Conservation (phyloP, 2,888 invertebrate species). For the Scaptomyza cyrtandrae region DNA sequence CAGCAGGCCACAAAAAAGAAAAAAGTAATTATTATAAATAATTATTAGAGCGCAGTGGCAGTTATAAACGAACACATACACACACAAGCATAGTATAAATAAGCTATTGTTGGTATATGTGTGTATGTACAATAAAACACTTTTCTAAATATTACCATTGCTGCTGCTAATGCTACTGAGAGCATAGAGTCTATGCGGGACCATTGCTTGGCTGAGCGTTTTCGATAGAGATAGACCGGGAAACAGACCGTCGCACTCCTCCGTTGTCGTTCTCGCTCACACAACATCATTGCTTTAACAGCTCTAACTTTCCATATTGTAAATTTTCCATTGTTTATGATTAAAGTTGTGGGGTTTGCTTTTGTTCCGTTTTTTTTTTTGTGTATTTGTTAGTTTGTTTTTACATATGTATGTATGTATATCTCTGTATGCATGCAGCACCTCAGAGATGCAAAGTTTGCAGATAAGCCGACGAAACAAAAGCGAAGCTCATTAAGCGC, state of each 20-base stretch:
- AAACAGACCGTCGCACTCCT: slow-evolving; percentile 13
- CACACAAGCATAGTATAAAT: slow-evolving; percentile 25
- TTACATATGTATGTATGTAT: slow-evolving; percentile 5
- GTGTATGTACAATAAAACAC: slow-evolving; percentile 28
- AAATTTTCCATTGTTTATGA: slow-evolving; percentile 74
- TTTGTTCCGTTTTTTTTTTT: slow-evolving; percentile 36
- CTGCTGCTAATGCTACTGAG: slow-evolving; percentile 33
- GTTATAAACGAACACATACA: slow-evolving; percentile 33
- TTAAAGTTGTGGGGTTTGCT: slow-evolving; percentile 63
- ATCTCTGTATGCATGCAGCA: slow-evolving; percentile 21
- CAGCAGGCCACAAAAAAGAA: slow-evolving; percentile 61
- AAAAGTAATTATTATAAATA: slow-evolving; percentile 76
- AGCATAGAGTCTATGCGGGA: too few species aligned
- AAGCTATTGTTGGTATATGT: slow-evolving; percentile 44
- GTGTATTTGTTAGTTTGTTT: slow-evolving; percentile 10
- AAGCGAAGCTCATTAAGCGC: slow-evolving; percentile 48
- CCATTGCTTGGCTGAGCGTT: slow-evolving; percentile 32
- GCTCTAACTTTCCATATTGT: slow-evolving; percentile 66
- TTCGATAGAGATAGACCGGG: slow-evolving; percentile 51
- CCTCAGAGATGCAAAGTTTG: slow-evolving; percentile 49
- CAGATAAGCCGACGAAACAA: slow-evolving; percentile 48
- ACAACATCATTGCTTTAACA: slow-evolving; percentile 10
- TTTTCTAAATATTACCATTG: slow-evolving; percentile 48
- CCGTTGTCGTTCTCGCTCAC: slow-evolving; percentile 3
- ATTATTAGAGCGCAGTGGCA: slow-evolving; percentile 79